Conservation (phyloP, 2,888 invertebrate species). For the Neoitamus cyanurus region DNA sequence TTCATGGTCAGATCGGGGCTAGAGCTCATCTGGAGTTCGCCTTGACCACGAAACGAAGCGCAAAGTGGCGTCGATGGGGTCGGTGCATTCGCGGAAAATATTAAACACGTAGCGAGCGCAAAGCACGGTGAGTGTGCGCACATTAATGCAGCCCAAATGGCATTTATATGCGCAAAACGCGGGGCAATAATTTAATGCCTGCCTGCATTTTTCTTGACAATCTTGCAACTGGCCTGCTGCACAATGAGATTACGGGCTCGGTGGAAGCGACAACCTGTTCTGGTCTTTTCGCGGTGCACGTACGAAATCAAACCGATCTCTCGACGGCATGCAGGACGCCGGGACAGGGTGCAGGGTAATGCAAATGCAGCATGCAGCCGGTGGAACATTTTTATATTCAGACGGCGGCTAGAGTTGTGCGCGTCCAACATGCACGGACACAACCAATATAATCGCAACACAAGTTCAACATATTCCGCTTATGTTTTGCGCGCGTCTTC, state of each 20-base stretch:
- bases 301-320: conserved; percentile 30
- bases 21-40: conserved; percentile 37
- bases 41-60: conserved; percentile 17
- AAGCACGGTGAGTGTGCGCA: conserved; percentile 34
- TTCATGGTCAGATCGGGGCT: conserved; percentile 26
- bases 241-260: conserved; percentile 40
- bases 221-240: conserved; percentile 37
- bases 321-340: neutral
- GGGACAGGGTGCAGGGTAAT: neutral
- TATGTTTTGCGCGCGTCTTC: conserved; percentile 42
- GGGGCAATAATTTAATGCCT: conserved; percentile 48
- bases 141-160: conserved; percentile 40
- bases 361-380: conserved; percentile 39
- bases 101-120: conserved; percentile 29
- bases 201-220: conserved; percentile 48
- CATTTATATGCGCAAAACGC: conserved; percentile 47
- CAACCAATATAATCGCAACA: conserved; percentile 38
- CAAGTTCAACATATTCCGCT: conserved; percentile 40
- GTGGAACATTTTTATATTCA: conserved; percentile 39
- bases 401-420: conserved; percentile 2
- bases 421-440: conserved; percentile 32
- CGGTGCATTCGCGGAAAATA: conserved; percentile 18
- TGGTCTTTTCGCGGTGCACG: conserved; percentile 22
- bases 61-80: neutral
- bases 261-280: conserved; percentile 40